Evolutionary conservation across 2,888 invertebrate species (phyloP).

Genomic region (Mythimna lalbum): DNA sequence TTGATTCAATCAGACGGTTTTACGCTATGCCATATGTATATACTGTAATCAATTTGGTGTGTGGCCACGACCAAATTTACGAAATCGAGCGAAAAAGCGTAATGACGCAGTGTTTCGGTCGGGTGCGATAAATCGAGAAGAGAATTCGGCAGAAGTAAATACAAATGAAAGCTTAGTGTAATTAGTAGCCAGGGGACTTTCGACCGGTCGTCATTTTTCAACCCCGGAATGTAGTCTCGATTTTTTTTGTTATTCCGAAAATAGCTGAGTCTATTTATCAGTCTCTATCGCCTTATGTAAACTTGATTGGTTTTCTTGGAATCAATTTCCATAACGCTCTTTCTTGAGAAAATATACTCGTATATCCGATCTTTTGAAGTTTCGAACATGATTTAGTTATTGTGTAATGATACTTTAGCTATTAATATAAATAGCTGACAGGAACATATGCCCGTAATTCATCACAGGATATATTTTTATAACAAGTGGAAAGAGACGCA

Average conservation of each 20-base stretch:
- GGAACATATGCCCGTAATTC: slow-evolving; percentile 66
- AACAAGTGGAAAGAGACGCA: slow-evolving; percentile 54
- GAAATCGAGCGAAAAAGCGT: slow-evolving; percentile 73
- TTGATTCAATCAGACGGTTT: slow-evolving; percentile 63
- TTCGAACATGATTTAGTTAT: slow-evolving; percentile 10
- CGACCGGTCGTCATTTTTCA: slow-evolving; percentile 51
- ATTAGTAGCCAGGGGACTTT: slow-evolving; percentile 52
- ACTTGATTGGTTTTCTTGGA: slow-evolving; percentile 32
- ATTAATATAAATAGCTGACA: slow-evolving; percentile 51
- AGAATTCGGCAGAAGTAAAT: slow-evolving; percentile 55
- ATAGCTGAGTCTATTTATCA: slow-evolving; percentile 33
- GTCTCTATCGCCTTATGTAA: slow-evolving; percentile 12
- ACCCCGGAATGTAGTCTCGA: slow-evolving; percentile 11
- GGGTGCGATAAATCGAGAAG: slow-evolving; percentile 59
- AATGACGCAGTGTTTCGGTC: slow-evolving; percentile 66
- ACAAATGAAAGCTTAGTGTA: slow-evolving; percentile 47
- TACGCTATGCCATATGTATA: slow-evolving; percentile 61
- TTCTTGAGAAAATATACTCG: slow-evolving; percentile 4
- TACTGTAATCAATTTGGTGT: slow-evolving; percentile 70
- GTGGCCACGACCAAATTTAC: slow-evolving; percentile 59
- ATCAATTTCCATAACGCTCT: slow-evolving; percentile 13
- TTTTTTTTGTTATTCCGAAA: slow-evolving; percentile 22
- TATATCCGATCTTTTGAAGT: slow-evolving; percentile 29
- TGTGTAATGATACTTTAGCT: slow-evolving; percentile 19
- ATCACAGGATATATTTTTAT: slow-evolving; percentile 59